These are phyloP conservation scores for Aphelenchoides besseyi DNA, from an alignment of 1,140 invertebrate genomes.

Conservation along the genomic window DNA sequence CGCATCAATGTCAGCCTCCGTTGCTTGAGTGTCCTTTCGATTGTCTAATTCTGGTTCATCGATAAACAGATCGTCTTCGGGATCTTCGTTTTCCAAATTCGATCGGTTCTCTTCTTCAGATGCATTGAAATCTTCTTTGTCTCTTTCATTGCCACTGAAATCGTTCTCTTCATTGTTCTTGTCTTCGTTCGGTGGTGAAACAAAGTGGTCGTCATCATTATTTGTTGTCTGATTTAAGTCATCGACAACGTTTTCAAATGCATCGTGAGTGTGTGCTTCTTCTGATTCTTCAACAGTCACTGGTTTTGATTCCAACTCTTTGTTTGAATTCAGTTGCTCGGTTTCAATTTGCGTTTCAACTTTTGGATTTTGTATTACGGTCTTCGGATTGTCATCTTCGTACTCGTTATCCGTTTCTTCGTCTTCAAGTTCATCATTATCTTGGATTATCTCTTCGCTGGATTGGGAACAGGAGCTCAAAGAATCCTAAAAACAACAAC, in stretches of 20 bases:
- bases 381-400: not conserved
- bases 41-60: not conserved
- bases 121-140: not conserved
- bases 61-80: not conserved
- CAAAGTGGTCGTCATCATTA: not conserved
- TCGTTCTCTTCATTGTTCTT: not conserved
- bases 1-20: constrained; percentile 2
- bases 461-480: not conserved
- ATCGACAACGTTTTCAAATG: no score
- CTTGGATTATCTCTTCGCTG: not conserved
- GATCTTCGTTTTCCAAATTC: not conserved
- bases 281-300: not conserved
- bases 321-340: not conserved
- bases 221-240: no score
- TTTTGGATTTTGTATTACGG: not conserved
- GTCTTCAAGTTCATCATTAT: not conserved
- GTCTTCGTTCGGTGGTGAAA: not conserved
- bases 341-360: not conserved
- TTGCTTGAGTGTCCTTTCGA: constrained; percentile 16
- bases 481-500: no score
- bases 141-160: not conserved
- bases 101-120: no score
- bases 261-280: not conserved
- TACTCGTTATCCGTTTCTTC: not conserved
- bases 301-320: not conserved